A percentile compares a stretch with the other conserved stretches of the same genome.
phyloP scores from a whole-genome alignment of 2,888 invertebrate genomes.

The Anticlea derivata region DNA sequence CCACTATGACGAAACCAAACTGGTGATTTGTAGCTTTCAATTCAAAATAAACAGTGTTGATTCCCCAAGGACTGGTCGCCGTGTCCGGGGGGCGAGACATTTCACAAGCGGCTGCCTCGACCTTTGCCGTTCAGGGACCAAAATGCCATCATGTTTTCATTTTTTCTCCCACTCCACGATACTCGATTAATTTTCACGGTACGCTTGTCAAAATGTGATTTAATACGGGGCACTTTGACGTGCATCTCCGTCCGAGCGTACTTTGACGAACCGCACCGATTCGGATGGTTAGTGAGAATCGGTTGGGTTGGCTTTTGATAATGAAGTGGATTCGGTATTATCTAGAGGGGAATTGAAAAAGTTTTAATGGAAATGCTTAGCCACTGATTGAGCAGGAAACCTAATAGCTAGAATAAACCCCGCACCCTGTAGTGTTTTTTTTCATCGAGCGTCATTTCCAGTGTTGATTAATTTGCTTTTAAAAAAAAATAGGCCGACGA shows the following conservation, averaged over 20 bases:
- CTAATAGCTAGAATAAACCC: background rate
- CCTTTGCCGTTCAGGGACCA: conserved; percentile 76
- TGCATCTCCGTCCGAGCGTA: conserved; percentile 47
- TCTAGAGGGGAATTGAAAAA: conserved; percentile 5
- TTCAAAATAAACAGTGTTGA: conserved; percentile 33
- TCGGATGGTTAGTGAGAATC: conserved; percentile 37
- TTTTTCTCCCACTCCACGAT: conserved; percentile 73
- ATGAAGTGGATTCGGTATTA: conserved; percentile 29
- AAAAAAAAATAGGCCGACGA: too few relatives aligned
- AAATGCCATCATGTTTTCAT: conserved; percentile 80
- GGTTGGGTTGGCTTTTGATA: conserved; percentile 34
- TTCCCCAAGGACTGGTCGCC: conserved; percentile 59
- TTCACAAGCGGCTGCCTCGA: conserved; percentile 78
- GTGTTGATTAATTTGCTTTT: too few relatives aligned
- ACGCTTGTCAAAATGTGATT: conserved; percentile 84
- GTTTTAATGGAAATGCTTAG: conserved; percentile 1
- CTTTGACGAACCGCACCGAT: conserved; percentile 47
- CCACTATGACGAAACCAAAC: background rate
- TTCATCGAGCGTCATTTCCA: background rate
- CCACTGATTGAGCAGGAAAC: background rate
- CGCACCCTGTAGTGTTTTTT: background rate
- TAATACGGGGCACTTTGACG: conserved; percentile 77
- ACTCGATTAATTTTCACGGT: conserved; percentile 84
- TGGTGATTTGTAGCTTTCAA: conserved; percentile 20
- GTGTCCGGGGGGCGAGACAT: conserved; percentile 65